Evolutionary conservation across 1,140 invertebrate genomes (phyloP).

Genomic region (Solenopsis fugax): DNA sequence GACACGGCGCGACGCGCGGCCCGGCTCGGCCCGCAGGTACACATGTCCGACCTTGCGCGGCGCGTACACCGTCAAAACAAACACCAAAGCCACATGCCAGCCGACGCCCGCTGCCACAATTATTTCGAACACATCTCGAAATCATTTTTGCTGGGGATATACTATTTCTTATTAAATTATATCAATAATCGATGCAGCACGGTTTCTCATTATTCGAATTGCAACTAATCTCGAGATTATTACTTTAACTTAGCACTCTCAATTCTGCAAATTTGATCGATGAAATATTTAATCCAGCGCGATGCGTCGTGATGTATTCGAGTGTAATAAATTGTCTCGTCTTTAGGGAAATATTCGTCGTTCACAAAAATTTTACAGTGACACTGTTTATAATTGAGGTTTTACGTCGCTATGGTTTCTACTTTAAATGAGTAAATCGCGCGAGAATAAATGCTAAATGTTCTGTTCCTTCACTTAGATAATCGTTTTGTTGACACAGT

Average conservation of each 20-base stretch:
- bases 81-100: no score
- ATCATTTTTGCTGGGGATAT: no score
- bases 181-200: neutral
- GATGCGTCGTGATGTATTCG: neutral
- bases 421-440: constrained; percentile 10
- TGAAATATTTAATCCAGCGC: neutral
- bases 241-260: no score
- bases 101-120: no score
- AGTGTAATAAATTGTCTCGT: neutral
- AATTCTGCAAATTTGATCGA: neutral
- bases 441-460: neutral
- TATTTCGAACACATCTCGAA: no score
- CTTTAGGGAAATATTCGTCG: neutral
- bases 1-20: neutral
- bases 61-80: no score
- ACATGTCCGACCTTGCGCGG: no score
- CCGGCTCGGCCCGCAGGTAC: no score
- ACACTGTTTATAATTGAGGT: neutral
- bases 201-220: neutral
- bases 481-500: neutral
- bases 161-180: no score
- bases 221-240: neutral
- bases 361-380: neutral
- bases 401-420: neutral
- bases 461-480: neutral